These are phyloP conservation scores for Vollenhovia emeryi DNA, from an alignment of 1,140 invertebrate genomes.

Conservation along the genomic window DNA sequence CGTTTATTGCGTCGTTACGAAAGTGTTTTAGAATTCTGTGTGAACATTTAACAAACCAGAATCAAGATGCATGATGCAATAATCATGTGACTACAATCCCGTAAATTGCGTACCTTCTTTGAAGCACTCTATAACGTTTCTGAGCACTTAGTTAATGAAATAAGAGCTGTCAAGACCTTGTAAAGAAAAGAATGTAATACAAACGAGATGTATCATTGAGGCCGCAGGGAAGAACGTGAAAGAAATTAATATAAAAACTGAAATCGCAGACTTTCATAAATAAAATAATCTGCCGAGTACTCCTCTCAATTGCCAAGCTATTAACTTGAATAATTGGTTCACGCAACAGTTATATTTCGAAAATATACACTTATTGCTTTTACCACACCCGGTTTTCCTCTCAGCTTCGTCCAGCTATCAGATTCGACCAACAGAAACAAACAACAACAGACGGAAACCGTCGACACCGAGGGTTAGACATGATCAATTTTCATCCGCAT, in stretches of 20 bases:
- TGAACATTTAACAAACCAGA: neutral
- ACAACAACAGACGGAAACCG: neutral
- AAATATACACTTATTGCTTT: neutral
- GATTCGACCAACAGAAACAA: neutral
- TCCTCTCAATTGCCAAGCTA: neutral
- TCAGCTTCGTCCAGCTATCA: neutral
- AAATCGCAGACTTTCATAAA: neutral
- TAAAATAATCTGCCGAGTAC: neutral
- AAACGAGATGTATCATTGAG: neutral
- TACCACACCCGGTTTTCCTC: neutral
- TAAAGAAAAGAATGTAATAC: neutral
- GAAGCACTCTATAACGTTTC: neutral
- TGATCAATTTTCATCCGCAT: constrained; percentile 32
- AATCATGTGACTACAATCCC: neutral
- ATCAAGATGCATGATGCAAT: neutral
- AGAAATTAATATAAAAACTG: neutral
- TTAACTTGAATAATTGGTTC: neutral
- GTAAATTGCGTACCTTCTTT: neutral
- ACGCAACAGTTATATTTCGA: neutral
- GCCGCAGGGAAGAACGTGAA: neutral
- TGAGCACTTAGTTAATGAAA: neutral
- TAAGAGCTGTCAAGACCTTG: neutral
- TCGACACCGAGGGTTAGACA: neutral
- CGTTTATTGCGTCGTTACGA: neutral
- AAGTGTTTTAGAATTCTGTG: neutral